A percentile compares a stretch with the other conserved stretches of the same genome.
These are phyloP conservation scores for Conus betulinus DNA, from an alignment of 1,140 invertebrate species.

Conservation along the genomic window DNA sequence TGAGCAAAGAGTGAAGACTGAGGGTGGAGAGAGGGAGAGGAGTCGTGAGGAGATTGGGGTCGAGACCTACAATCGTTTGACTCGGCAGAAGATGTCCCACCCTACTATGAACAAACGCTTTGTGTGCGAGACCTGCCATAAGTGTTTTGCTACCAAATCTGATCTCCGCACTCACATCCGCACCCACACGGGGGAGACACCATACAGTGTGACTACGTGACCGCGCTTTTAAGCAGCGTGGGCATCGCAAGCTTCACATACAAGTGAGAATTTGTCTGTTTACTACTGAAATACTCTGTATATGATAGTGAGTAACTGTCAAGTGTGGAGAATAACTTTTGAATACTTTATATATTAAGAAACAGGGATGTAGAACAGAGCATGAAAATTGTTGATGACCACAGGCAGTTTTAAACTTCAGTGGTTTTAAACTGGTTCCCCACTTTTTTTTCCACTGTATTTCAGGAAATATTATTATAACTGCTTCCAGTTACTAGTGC, in stretches of 20 bases:
- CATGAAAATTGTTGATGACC: no score
- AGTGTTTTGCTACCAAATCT: conserved; percentile 46
- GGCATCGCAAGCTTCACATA: conserved; percentile 50
- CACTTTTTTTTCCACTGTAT: no score
- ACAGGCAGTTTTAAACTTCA: no score
- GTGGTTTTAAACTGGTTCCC: no score
- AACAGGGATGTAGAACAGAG: no score
- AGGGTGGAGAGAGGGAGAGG: neutral
- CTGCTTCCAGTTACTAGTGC: no score
- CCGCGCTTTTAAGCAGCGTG: conserved; percentile 47
- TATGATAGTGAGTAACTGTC: no score
- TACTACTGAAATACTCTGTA: no score
- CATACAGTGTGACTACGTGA: conserved; percentile 51
- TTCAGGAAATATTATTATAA: no score
- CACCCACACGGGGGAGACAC: conserved; percentile 50
- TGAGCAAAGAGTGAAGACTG: neutral
- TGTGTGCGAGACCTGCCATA: conserved; percentile 43
- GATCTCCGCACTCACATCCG: conserved; percentile 47
- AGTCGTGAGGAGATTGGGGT: conserved; percentile 15
- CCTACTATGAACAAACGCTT: conserved; percentile 38
- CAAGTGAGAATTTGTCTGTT: conserved; percentile 13
- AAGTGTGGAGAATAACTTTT: no score
- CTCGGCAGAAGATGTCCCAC: conserved; percentile 36
- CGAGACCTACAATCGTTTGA: conserved; percentile 39
- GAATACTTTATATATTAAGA: no score